These are phyloP conservation scores for Scaptomyza cyrtandrae DNA, from an alignment of 2,888 invertebrate species.

Conservation along the genomic window DNA sequence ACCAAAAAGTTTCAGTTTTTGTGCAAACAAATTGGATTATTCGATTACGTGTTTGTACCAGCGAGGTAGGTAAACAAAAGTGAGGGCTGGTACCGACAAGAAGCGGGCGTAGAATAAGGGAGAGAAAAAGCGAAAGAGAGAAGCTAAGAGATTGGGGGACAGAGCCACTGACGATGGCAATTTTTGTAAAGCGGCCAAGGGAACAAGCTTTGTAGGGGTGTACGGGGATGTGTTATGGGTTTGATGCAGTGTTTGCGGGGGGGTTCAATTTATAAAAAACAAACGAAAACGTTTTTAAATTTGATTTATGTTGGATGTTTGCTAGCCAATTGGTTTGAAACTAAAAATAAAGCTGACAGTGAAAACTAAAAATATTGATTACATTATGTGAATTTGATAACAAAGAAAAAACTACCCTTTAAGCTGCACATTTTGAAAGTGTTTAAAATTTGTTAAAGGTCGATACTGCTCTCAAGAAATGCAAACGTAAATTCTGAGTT, in stretches of 20 bases:
- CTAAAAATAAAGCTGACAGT: background rate
- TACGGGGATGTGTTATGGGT: background rate
- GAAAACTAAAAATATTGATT: constrained; percentile 10
- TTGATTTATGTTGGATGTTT: constrained; percentile 56
- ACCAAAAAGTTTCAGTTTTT: constrained; percentile 76
- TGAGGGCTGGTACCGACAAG: constrained; percentile 6
- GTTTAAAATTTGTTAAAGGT: background rate
- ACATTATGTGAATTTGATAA: background rate
- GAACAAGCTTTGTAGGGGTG: constrained; percentile 62
- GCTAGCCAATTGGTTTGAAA: constrained; percentile 53
- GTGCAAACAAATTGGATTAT: constrained; percentile 79
- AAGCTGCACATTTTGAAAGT: background rate
- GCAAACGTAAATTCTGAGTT: background rate
- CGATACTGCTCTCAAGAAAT: background rate
- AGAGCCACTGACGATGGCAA: constrained; percentile 38
- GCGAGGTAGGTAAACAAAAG: constrained; percentile 42
- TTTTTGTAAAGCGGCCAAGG: constrained; percentile 62
- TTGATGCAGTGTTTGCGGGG: constrained; percentile 1
- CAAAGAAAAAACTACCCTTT: background rate
- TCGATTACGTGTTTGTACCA: constrained; percentile 75
- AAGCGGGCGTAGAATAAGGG: background rate
- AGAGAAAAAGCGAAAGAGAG: background rate
- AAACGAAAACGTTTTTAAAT: constrained; percentile 24
- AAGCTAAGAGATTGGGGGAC: background rate
- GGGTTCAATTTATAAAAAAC: constrained; percentile 16